phyloP scores from a whole-genome alignment of 2,888 invertebrate genomes.

The Ferdinandea cuprea region DNA sequence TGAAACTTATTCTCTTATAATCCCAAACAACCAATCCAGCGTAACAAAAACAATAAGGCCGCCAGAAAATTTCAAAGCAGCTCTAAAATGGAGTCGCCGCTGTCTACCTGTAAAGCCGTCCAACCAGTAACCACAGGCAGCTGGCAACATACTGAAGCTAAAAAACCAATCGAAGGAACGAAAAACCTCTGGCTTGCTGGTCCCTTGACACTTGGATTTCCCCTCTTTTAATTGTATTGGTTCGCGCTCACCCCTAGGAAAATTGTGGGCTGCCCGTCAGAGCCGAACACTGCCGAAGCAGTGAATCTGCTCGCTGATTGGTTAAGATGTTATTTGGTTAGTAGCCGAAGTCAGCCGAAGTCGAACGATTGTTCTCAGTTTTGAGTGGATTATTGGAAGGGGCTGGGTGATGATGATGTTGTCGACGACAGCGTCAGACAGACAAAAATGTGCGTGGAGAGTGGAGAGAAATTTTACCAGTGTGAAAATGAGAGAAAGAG shows the following conservation, averaged over 20 bases:
- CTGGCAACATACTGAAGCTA: constrained; percentile 64
- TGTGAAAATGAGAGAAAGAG: neutral
- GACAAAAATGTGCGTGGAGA: constrained; percentile 18
- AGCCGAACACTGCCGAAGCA: constrained; percentile 64
- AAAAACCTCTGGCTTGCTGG: constrained; percentile 25
- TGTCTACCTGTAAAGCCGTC: neutral
- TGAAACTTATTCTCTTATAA: too few relatives aligned
- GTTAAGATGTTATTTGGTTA: constrained; percentile 63
- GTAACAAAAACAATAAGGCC: neutral
- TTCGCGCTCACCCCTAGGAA: constrained; percentile 58
- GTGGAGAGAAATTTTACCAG: constrained; percentile 14
- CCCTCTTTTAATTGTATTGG: constrained; percentile 69
- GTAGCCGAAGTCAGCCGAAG: constrained; percentile 69
- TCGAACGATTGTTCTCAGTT: constrained; percentile 1
- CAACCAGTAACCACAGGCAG: constrained; percentile 52
- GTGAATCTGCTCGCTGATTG: constrained; percentile 46
- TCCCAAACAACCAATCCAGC: neutral
- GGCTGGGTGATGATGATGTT: neutral
- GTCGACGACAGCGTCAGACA: neutral
- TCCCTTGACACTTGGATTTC: constrained; percentile 52
- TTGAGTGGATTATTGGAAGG: constrained; percentile 4
- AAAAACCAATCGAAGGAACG: constrained; percentile 69
- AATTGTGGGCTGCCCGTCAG: constrained; percentile 50
- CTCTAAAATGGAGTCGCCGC: constrained; percentile 62
- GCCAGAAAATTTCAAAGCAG: neutral